These are phyloP conservation scores for Bradypodion ventrale DNA, from an alignment of 2,797 vertebrate species.

Conservation along the genomic window DNA sequence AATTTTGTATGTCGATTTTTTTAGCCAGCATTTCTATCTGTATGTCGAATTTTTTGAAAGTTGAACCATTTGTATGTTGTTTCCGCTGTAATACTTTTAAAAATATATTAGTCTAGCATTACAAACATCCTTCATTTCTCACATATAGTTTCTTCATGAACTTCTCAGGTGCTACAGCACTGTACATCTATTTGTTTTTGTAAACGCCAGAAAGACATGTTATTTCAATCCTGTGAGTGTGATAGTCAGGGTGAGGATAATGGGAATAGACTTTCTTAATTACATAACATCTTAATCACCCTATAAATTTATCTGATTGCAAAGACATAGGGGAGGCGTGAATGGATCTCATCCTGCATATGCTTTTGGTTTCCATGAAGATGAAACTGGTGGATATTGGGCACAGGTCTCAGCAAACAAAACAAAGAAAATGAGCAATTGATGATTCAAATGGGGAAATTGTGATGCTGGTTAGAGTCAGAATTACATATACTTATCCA, in stretches of 20 bases:
- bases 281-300: background rate
- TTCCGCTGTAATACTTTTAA: background rate
- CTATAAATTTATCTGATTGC: background rate
- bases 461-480: too few species aligned
- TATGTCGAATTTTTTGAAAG: too few species aligned
- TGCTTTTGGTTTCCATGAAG: too few species aligned
- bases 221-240: background rate
- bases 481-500: too few species aligned
- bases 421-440: too few species aligned
- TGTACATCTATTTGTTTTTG: slow-evolving; percentile 12
- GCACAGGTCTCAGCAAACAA: too few species aligned
- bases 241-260: background rate
- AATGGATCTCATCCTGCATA: background rate
- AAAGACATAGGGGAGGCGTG: background rate
- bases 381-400: too few species aligned
- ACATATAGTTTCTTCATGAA: background rate
- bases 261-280: background rate
- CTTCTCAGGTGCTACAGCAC: background rate
- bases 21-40: too few species aligned
- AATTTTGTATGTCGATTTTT: too few species aligned
- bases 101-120: background rate
- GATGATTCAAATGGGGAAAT: too few species aligned
- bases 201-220: slow-evolving; percentile 15
- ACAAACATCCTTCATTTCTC: background rate
- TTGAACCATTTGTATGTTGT: too few species aligned